Conservation (phyloP, 2,797 vertebrate genomes). For the Hyperoplus immaculatus region DNA sequence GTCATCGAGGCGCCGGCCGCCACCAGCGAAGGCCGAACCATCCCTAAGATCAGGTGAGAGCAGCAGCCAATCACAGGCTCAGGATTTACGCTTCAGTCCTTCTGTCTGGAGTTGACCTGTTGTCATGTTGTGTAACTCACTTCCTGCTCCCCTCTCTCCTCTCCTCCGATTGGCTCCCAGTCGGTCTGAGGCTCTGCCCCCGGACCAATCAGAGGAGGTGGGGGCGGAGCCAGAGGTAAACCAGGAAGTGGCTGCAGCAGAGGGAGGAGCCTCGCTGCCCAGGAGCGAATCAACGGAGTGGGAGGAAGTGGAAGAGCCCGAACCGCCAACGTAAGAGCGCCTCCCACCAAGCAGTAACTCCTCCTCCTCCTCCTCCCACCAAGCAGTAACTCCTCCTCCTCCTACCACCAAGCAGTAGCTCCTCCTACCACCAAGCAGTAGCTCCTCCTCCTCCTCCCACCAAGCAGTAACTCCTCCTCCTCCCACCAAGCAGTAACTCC, state of each 20-base stretch:
- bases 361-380: too few relatives aligned
- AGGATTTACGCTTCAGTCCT: neutral
- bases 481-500: too few relatives aligned
- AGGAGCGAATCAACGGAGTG: constrained; percentile 70
- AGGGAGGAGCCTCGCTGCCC: constrained; percentile 26
- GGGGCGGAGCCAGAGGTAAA: constrained; percentile 50
- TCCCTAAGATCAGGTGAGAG: constrained; percentile 90
- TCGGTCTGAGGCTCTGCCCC: constrained; percentile 40
- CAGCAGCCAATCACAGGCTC: constrained; percentile 3
- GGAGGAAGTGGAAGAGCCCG: constrained; percentile 50
- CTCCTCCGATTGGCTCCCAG: constrained; percentile 53
- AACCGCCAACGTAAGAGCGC: constrained; percentile 80
- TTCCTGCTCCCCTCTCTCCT: constrained; percentile 35
- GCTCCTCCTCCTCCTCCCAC: too few relatives aligned
- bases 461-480: neutral
- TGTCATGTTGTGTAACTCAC: constrained; percentile 30
- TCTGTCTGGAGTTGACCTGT: neutral
- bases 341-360: constrained; percentile 74
- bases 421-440: too few relatives aligned
- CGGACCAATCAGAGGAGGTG: constrained; percentile 57
- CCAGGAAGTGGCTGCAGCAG: constrained; percentile 39
- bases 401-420: too few relatives aligned
- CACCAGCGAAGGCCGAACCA: constrained; percentile 89
- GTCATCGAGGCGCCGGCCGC: constrained; percentile 92
- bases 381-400: too few relatives aligned